Evolutionary conservation across 2,888 invertebrate species (phyloP).

Genomic region (Hirudinaria manillensis): DNA sequence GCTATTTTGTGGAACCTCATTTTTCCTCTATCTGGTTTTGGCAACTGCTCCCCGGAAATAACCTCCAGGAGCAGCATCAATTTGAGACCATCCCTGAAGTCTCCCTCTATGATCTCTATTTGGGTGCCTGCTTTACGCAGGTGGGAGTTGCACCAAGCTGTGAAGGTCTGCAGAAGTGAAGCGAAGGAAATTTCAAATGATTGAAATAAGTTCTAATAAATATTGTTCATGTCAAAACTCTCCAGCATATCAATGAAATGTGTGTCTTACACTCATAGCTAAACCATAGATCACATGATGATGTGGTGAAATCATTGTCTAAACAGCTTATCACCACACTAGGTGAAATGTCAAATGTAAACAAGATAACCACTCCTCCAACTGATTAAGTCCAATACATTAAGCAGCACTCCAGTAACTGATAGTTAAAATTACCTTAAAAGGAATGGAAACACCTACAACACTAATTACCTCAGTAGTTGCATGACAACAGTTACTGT

Average conservation of each 20-base stretch:
- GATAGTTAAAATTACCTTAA: neutral
- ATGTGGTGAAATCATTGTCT: too few relatives aligned
- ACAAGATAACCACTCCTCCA: too few relatives aligned
- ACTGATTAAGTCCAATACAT: too few relatives aligned
- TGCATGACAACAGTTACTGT: too few relatives aligned
- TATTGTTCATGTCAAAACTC: too few relatives aligned
- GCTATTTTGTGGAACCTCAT: conserved; percentile 98
- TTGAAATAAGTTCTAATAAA: too few relatives aligned
- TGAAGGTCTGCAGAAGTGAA: conserved; percentile 75
- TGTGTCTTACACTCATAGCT: too few relatives aligned
- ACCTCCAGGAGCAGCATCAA: conserved; percentile 97
- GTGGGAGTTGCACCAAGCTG: conserved; percentile 99
- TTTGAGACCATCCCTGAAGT: conserved; percentile 98
- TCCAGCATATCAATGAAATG: too few relatives aligned
- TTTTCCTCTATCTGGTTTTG: conserved; percentile 97
- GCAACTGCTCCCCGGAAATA: conserved; percentile 88
- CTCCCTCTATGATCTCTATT: conserved; percentile 98
- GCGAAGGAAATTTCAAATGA: neutral
- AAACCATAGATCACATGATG: too few relatives aligned
- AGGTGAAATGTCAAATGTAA: too few relatives aligned
- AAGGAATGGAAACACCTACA: neutral
- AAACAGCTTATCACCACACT: too few relatives aligned
- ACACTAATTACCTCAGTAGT: neutral
- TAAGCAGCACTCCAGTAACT: neutral
- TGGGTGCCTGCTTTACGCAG: conserved; percentile 95